phyloP scores from a whole-genome alignment of 1,140 invertebrate genomes.

The Halictus rubicundus region DNA sequence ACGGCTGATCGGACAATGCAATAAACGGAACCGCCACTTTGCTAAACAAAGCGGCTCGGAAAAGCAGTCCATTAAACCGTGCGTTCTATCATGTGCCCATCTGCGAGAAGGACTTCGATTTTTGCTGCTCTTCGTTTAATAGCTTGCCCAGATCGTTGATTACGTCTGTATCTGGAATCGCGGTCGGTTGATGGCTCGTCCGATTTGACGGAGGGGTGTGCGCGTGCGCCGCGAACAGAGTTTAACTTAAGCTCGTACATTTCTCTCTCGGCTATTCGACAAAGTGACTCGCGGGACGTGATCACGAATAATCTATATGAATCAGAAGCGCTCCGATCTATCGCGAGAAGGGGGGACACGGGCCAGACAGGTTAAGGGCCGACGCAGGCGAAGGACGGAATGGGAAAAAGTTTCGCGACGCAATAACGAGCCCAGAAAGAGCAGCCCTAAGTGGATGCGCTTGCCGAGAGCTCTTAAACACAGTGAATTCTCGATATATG shows the following conservation, averaged over 20 bases:
- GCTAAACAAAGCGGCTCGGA: not conserved
- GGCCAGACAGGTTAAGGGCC: not conserved
- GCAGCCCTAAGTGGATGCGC: too few relatives aligned
- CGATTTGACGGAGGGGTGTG: not conserved
- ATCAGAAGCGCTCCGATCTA: not conserved
- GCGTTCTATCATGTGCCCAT: not conserved
- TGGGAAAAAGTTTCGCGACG: slow-evolving; percentile 13
- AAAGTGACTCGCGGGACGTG: slow-evolving; percentile 3
- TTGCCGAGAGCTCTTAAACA: too few relatives aligned
- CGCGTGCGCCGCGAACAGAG: not conserved
- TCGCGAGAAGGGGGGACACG: not conserved
- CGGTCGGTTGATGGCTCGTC: not conserved
- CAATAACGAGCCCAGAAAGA: not conserved
- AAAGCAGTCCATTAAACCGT: not conserved
- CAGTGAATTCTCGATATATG: too few relatives aligned
- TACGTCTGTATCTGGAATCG: slow-evolving; percentile 20
- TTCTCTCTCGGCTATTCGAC: not conserved
- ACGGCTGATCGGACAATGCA: not conserved
- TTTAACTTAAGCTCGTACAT: not conserved
- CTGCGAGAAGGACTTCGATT: not conserved
- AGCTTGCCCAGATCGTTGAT: slow-evolving; percentile 15
- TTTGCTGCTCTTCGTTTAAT: not conserved
- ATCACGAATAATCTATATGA: slow-evolving; percentile 6
- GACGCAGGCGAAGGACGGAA: not conserved
- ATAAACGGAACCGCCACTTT: not conserved